Evolutionary conservation across 2,113 vertebrate genomes (phyloP), one percentile per base, ranked within the genome.

Genomic region (Lasiurus borealis): DNA sequence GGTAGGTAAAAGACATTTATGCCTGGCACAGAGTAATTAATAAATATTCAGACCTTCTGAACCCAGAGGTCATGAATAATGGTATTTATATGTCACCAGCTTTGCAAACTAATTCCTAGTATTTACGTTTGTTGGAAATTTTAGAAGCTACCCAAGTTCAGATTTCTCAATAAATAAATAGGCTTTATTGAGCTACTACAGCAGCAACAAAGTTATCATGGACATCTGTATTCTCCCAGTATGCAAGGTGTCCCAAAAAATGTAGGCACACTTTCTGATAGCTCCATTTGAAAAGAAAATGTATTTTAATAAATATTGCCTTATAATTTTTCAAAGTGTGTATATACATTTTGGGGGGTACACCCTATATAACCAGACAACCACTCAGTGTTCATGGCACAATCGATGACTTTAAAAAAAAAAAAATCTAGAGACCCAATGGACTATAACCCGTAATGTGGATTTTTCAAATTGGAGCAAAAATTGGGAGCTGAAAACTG

Each of bases 1-100:
- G 99, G 99, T 99, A 98, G 98, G 98, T 98, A 95, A 91, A 85
- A 9, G 52, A 87, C 44, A 75, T 80, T 88, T 92, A 83, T 93
- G 73, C 69, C 90, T 69, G 12, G 29, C 29, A 87, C 81, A 86
- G 40, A 89, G 13, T 92, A 91, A 82, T 92, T 94, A 54, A 95
- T 96, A 92, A 92, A 92, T 91, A 90, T 83, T 95, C 69, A 72
- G 54, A 36, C 23, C 71, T 21, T 75, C 23, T 84, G 75, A 91
- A 83, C 90, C 76, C 62, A 11, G 40, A 44, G 59, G 66, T 90
- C 82, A 66, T 85, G 62, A 93, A 57, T 92, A 90, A 93, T 82
- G 23, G 15, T 96, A 92, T 94, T 92, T 94, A 13, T 31, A 75
- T 90, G 83, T 83, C 78, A 85, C 48, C 4, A 36, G 66, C 82